phyloP scores from a whole-genome alignment of 2,888 invertebrate species.

The Carpatolechia fugitivella region DNA sequence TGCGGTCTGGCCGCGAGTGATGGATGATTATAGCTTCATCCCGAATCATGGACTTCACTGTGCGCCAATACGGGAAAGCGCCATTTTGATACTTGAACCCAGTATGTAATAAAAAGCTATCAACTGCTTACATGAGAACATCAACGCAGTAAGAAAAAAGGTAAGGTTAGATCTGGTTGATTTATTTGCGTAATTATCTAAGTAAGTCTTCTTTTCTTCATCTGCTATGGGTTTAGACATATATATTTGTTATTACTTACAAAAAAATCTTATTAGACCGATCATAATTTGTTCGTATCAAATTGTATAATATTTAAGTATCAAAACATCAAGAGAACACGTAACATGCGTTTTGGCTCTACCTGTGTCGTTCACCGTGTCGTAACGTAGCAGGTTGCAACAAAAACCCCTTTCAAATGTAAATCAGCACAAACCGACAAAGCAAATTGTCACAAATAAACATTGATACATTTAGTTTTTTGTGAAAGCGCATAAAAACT shows the following conservation, averaged over 20 bases:
- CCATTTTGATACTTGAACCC: neutral
- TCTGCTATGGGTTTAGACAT: too few species aligned
- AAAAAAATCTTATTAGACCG: too few species aligned
- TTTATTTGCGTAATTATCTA: too few species aligned
- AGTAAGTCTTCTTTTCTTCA: too few species aligned
- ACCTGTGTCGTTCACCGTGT: slow-evolving; percentile 74
- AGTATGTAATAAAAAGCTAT: neutral
- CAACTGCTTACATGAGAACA: too few species aligned
- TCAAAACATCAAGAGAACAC: slow-evolving; percentile 45
- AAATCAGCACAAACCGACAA: slow-evolving; percentile 76
- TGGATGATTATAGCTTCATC: slow-evolving; percentile 70
- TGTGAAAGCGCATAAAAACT: slow-evolving; percentile 68
- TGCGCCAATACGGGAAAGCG: neutral
- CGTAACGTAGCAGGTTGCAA: slow-evolving; percentile 65
- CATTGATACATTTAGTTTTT: slow-evolving; percentile 73
- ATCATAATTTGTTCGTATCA: neutral
- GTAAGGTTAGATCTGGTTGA: too few species aligned
- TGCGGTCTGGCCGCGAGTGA: slow-evolving; percentile 65
- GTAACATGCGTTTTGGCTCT: slow-evolving; percentile 46
- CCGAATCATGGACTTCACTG: slow-evolving; percentile 25
- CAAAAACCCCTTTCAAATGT: slow-evolving; percentile 75
- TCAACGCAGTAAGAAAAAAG: too few species aligned
- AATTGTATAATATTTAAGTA: slow-evolving; percentile 24
- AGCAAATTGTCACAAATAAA: slow-evolving; percentile 80
- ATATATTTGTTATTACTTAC: too few species aligned